Conservation (phyloP, 1,140 invertebrate species). For the Platyura marginata region DNA sequence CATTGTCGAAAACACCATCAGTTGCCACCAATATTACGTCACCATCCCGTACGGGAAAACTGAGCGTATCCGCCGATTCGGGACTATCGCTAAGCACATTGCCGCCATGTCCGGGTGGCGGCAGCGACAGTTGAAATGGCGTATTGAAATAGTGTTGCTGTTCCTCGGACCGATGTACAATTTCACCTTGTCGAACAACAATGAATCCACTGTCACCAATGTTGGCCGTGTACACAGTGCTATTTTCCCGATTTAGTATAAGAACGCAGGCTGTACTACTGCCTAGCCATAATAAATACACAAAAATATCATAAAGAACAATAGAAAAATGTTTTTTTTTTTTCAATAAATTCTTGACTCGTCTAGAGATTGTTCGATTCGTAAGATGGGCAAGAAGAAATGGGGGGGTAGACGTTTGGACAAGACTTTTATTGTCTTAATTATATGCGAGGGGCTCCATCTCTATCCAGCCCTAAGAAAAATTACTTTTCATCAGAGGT, state of each 20-base stretch:
- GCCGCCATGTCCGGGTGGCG: slow-evolving; percentile 70
- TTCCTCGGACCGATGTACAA: slow-evolving; percentile 83
- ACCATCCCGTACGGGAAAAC: slow-evolving; percentile 82
- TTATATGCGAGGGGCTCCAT: too few relatives aligned
- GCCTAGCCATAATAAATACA: too few relatives aligned
- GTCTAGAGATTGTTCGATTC: too few relatives aligned
- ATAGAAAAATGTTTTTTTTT: too few relatives aligned
- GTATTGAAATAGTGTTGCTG: slow-evolving; percentile 99
- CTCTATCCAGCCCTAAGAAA: too few relatives aligned
- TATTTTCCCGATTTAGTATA: slow-evolving; percentile 74
- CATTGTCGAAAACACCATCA: slow-evolving; percentile 96
- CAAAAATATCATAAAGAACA: too few relatives aligned
- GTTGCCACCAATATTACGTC: slow-evolving; percentile 92
- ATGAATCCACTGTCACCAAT: slow-evolving; percentile 97
- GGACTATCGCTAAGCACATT: slow-evolving; percentile 81
- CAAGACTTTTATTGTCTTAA: too few relatives aligned
- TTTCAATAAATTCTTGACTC: too few relatives aligned
- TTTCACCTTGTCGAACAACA: slow-evolving; percentile 66
- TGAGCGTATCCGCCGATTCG: slow-evolving; percentile 74
- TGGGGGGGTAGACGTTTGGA: too few relatives aligned
- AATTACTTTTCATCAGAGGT: too few relatives aligned
- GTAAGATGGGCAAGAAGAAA: too few relatives aligned
- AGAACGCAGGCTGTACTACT: slow-evolving; percentile 96
- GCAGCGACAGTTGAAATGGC: slow-evolving; percentile 87
- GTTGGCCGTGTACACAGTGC: slow-evolving; percentile 84